These are phyloP conservation scores for Apamea monoglypha DNA, from an alignment of 2,888 invertebrate genomes.

Conservation along the genomic window DNA sequence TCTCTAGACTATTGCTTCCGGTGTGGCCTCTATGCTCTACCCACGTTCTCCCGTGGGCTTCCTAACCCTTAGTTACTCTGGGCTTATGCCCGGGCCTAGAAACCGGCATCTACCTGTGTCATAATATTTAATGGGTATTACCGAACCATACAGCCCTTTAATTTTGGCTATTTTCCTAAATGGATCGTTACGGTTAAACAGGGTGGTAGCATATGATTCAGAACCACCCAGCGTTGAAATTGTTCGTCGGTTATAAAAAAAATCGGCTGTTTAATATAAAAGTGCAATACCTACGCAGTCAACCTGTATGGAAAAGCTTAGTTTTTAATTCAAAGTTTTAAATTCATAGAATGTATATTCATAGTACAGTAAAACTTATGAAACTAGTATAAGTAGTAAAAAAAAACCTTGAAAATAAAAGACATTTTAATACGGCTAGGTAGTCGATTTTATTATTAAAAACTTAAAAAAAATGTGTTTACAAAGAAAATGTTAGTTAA, in stretches of 20 bases:
- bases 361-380: too few species aligned
- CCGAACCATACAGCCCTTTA: background rate
- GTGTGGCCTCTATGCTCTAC: background rate
- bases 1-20: slow-evolving; percentile 8
- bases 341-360: too few species aligned
- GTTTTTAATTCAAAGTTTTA: too few species aligned
- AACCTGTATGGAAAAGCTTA: too few species aligned
- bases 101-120: background rate
- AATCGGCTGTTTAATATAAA: too few species aligned
- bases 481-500: background rate
- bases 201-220: too few species aligned
- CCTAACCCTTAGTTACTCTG: background rate
- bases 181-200: background rate
- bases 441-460: background rate
- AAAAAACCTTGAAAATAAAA: too few species aligned
- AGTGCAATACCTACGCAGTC: too few species aligned
- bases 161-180: background rate
- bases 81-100: background rate
- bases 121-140: slow-evolving; percentile 4
- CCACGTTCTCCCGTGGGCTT: background rate
- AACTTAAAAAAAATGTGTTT: background rate
- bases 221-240: too few species aligned
- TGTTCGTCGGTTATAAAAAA: too few species aligned
- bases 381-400: too few species aligned
- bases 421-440: background rate